Percentiles rank a stretch among this genome's conserved stretches.
Conservation (phyloP, 2,888 invertebrate species). For the Iselma pallidipennis region DNA sequence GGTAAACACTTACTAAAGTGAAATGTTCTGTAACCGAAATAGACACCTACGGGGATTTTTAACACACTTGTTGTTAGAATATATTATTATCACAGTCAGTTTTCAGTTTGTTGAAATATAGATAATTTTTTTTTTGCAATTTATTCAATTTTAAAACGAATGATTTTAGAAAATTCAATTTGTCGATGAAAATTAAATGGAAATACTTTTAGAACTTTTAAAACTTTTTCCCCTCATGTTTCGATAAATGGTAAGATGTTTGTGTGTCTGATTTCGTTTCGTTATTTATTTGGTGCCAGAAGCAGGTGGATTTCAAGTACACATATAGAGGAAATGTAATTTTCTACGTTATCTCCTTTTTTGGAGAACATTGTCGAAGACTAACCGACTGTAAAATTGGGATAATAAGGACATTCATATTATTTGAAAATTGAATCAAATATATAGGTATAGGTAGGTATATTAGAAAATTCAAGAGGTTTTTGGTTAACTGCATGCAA, state of each 20-base stretch:
- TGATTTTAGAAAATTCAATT: background rate
- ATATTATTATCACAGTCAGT: constrained; percentile 2
- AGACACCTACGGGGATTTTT: constrained; percentile 18
- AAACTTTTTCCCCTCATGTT: background rate
- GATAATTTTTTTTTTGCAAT: background rate
- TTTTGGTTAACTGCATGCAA: too few species aligned
- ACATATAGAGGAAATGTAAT: background rate
- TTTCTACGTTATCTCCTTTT: background rate
- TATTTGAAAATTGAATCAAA: background rate
- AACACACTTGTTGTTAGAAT: constrained; percentile 3
- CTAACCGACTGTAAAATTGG: background rate
- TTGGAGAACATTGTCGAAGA: background rate
- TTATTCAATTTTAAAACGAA: background rate
- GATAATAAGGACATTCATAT: background rate
- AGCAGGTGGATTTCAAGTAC: background rate
- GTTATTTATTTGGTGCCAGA: too few species aligned
- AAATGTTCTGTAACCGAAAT: constrained; percentile 28
- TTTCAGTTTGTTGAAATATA: background rate
- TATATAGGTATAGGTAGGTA: too few species aligned
- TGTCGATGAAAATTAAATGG: too few species aligned
- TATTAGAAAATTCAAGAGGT: too few species aligned
- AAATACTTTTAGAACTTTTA: background rate
- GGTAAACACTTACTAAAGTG: constrained; percentile 22
- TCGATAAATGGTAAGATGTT: too few species aligned
- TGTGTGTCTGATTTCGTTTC: too few species aligned